Percentiles rank a stretch among this genome's conserved stretches.
Conservation (phyloP, 2,888 invertebrate genomes). For the Dryocosmus kuriphilus region DNA sequence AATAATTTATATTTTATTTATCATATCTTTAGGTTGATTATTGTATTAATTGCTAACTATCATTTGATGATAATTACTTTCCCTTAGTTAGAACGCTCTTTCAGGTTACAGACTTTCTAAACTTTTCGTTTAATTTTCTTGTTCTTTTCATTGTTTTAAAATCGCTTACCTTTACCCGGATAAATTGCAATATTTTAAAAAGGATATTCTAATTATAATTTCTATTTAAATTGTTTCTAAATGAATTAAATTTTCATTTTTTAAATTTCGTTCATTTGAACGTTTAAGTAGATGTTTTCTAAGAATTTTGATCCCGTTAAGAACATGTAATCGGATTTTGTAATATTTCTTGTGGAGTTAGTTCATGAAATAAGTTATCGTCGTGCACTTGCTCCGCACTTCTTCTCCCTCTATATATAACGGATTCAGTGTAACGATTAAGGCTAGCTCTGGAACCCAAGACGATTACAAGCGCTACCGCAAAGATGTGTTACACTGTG, state of each 20-base stretch:
- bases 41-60: no score
- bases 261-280: no score
- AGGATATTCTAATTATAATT: no score
- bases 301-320: constrained; percentile 4
- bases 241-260: not conserved
- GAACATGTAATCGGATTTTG: not conserved
- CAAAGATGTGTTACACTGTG: constrained; percentile 23
- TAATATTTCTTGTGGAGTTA: constrained; percentile 21
- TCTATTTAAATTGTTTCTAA: no score
- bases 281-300: not conserved
- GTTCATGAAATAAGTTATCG: constrained; percentile 18
- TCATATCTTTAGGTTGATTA: no score
- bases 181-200: no score
- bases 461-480: constrained; percentile 24
- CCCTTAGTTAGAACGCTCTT: no score
- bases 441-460: constrained; percentile 12
- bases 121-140: no score
- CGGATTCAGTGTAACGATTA: constrained; percentile 21
- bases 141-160: no score
- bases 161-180: no score
- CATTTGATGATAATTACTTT: no score
- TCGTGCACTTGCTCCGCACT: constrained; percentile 20
- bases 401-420: constrained; percentile 9
- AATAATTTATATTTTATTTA: not conserved
- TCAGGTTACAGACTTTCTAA: no score